phyloP scores from a whole-genome alignment of 2,888 invertebrate species.

The Lepidochrysops patricia region DNA sequence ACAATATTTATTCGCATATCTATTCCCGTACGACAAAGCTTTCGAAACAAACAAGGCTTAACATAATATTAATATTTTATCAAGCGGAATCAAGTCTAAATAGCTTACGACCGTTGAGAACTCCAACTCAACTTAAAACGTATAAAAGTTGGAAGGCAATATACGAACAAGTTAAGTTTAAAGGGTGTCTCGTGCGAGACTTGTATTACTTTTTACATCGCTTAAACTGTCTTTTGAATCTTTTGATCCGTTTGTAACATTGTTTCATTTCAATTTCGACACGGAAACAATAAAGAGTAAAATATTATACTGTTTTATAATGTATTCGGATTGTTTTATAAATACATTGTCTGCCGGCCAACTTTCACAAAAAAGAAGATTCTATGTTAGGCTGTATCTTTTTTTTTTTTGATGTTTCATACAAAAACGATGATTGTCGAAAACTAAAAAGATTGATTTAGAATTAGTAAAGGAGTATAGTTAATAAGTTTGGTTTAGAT shows the following conservation, averaged over 20 bases:
- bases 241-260: neutral
- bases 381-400: too few species aligned
- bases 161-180: constrained; percentile 8
- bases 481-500: too few species aligned
- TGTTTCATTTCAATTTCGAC: neutral
- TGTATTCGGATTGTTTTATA: too few species aligned
- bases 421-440: too few species aligned
- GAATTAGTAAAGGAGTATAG: too few species aligned
- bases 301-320: too few species aligned
- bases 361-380: too few species aligned
- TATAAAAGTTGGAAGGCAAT: constrained; percentile 8
- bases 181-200: neutral
- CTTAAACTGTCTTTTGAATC: neutral
- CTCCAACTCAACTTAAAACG: constrained; percentile 5
- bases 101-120: neutral
- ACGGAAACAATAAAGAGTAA: too few species aligned
- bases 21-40: neutral
- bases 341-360: too few species aligned
- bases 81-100: constrained; percentile 2
- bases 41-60: neutral
- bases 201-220: neutral
- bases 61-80: neutral
- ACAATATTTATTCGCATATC: neutral
- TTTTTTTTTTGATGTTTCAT: too few species aligned
- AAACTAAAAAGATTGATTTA: too few species aligned